These are phyloP conservation scores for Cynodonichthys magdalenae DNA, from an alignment of 2,797 vertebrate species.

Conservation along the genomic window DNA sequence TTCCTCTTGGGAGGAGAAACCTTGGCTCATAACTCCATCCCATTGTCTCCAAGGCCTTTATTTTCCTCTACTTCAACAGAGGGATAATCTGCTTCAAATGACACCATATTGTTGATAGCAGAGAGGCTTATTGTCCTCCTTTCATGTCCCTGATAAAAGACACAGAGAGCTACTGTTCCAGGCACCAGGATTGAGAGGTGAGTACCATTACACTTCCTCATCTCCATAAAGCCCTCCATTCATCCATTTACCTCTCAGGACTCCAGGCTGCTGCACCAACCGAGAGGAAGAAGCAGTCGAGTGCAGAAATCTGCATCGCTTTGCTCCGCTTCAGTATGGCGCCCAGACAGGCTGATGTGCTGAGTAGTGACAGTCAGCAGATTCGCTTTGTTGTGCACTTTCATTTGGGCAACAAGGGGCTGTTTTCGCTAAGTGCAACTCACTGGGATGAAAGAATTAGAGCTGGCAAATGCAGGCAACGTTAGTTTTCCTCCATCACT, in stretches of 20 bases:
- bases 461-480: constrained; percentile 70
- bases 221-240: constrained; percentile 81
- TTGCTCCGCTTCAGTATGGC: constrained; percentile 53
- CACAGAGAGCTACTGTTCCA: constrained; percentile 78
- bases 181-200: constrained; percentile 69
- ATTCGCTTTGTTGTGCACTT: constrained; percentile 79
- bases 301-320: constrained; percentile 72
- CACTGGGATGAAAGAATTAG: constrained; percentile 76
- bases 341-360: constrained; percentile 72
- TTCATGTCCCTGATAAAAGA: constrained; percentile 81
- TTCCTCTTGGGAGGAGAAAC: constrained; percentile 71
- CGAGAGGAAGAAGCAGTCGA: constrained; percentile 72
- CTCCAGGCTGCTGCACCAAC: constrained; percentile 67
- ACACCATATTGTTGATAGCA: constrained; percentile 82
- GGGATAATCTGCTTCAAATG: constrained; percentile 82
- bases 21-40: constrained; percentile 69
- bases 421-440: constrained; percentile 77
- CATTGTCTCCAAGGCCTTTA: constrained; percentile 75
- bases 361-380: constrained; percentile 76
- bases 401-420: constrained; percentile 80
- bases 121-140: constrained; percentile 80
- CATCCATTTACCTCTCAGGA: constrained; percentile 80
- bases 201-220: constrained; percentile 79
- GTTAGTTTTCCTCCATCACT: constrained; percentile 76
- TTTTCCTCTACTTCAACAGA: constrained; percentile 76